A percentile compares a stretch with the other conserved stretches of the same genome.
Conservation (phyloP, 2,113 vertebrate genomes). For the Archocentrus centrarchus region DNA sequence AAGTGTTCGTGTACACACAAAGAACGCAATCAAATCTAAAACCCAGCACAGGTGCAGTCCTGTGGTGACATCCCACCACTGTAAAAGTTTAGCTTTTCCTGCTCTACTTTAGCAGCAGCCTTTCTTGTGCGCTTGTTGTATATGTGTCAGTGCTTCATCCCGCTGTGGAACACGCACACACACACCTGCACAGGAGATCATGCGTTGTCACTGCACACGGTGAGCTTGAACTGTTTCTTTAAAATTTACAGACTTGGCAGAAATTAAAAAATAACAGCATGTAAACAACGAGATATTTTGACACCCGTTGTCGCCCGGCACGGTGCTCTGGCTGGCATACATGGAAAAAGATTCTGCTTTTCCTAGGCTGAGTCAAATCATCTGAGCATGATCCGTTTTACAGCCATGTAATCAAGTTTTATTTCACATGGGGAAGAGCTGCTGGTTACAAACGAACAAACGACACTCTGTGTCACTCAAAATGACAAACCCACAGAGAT, state of each 20-base stretch:
- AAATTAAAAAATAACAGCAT: slow-evolving; percentile 15
- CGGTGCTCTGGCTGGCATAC: neutral
- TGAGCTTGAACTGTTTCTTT: neutral
- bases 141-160: neutral
- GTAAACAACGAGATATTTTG: slow-evolving; percentile 1
- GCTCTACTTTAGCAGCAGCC: neutral
- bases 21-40: neutral
- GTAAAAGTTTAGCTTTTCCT: slow-evolving; percentile 13
- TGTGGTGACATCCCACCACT: slow-evolving; percentile 5
- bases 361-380: neutral
- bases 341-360: neutral
- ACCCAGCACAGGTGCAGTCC: slow-evolving; percentile 3
- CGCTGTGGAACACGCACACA: neutral
- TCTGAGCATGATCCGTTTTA: neutral
- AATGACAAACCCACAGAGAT: neutral
- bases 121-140: neutral
- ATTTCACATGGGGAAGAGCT: neutral
- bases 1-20: neutral
- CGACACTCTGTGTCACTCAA: neutral
- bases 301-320: neutral
- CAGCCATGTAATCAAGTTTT: slow-evolving; percentile 1
- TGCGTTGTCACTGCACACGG: neutral
- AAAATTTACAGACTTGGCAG: neutral
- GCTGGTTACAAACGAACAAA: neutral
- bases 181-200: neutral